Evolutionary conservation across 2,113 vertebrate species (phyloP).

Genomic region (Hydrolagus affinis): DNA sequence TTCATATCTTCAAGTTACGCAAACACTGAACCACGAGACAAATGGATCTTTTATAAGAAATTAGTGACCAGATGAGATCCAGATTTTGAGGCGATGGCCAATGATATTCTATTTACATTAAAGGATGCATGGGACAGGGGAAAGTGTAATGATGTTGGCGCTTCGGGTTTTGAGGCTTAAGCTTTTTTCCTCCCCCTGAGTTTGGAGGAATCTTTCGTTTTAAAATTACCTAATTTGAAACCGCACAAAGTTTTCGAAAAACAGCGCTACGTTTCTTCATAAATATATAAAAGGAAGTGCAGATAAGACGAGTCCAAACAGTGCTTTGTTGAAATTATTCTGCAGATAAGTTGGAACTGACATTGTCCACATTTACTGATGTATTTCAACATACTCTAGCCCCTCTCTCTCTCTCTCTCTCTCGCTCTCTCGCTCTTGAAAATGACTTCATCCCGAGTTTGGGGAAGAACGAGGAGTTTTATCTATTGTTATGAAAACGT

Average conservation of each 20-base stretch:
- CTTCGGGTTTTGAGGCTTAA: conserved; percentile 19
- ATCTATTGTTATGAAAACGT: background rate
- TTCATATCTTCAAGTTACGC: too few relatives aligned
- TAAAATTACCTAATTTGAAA: conserved; percentile 22
- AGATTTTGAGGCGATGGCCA: conserved; percentile 5
- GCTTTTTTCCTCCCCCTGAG: conserved; percentile 8
- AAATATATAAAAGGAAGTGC: conserved; percentile 16
- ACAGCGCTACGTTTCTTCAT: conserved; percentile 13
- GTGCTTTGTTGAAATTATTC: conserved; percentile 31
- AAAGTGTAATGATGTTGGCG: conserved; percentile 17
- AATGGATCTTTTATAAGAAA: background rate
- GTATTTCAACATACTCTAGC: conserved; percentile 10
- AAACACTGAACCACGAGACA: too few relatives aligned
- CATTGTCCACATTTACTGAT: conserved; percentile 29
- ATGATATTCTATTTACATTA: conserved; percentile 22
- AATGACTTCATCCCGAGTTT: conserved; percentile 12
- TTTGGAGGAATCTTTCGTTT: background rate
- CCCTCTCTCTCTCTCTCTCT: too few relatives aligned
- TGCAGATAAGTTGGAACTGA: conserved; percentile 29
- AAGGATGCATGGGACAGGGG: background rate
- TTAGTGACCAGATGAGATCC: conserved; percentile 21
- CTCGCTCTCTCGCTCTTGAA: too few relatives aligned
- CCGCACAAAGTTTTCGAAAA: conserved; percentile 4
- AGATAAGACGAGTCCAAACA: conserved; percentile 29
- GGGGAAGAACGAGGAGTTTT: background rate